Conservation (phyloP, 2,113 vertebrate species). For the Toxostoma redivivum region DNA sequence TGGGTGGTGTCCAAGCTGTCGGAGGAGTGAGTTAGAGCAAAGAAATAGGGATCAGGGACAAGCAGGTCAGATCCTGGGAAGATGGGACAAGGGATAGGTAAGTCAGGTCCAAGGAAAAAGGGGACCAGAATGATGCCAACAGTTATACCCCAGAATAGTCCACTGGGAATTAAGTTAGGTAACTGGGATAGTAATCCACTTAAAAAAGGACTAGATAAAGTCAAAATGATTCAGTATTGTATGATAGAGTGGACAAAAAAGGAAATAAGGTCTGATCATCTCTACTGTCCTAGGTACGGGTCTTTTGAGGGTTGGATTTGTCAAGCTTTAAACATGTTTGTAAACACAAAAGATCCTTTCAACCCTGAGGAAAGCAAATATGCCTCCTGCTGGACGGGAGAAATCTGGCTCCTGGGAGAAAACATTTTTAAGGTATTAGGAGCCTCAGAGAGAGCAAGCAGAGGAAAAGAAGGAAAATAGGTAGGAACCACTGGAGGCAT, state of each 20-base stretch:
- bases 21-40: background rate
- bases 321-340: background rate
- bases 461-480: background rate
- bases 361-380: background rate
- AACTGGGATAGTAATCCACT: background rate
- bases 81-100: background rate
- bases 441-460: background rate
- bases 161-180: background rate
- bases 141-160: background rate
- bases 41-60: background rate
- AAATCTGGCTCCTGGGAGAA: background rate
- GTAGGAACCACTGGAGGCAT: background rate
- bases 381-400: background rate
- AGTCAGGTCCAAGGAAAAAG: background rate
- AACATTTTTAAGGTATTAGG: background rate
- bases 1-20: background rate
- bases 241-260: background rate
- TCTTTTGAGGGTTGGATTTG: background rate
- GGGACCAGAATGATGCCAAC: fast-evolving
- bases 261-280: background rate
- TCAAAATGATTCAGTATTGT: background rate
- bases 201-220: background rate
- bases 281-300: background rate
- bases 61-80: background rate
- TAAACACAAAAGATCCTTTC: background rate